phyloP scores from a whole-genome alignment of 2,888 invertebrate species.

The Diloba caeruleocephala region DNA sequence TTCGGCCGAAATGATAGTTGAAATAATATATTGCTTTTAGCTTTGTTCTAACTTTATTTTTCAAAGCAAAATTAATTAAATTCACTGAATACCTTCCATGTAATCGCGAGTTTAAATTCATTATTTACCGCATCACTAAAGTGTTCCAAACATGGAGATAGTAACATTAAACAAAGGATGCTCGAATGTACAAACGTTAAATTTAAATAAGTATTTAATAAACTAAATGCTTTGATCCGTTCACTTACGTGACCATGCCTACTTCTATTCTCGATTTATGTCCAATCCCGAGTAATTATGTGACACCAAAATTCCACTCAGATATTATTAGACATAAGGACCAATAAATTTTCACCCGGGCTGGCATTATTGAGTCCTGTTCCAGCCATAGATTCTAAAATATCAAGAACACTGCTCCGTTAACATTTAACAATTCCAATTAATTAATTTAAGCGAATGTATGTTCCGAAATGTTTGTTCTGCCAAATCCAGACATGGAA shows the following conservation, averaged over 20 bases:
- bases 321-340: too few relatives aligned
- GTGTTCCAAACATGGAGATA: background rate
- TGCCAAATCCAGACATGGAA: constrained; percentile 14
- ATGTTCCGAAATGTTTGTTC: constrained; percentile 12
- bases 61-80: constrained; percentile 12
- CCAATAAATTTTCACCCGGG: constrained; percentile 1
- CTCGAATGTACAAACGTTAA: constrained; percentile 4
- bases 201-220: too few relatives aligned
- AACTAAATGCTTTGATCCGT: too few relatives aligned
- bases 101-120: constrained; percentile 1
- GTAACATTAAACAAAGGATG: constrained; percentile 11
- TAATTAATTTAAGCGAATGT: constrained; percentile 10
- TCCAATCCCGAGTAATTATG: too few relatives aligned
- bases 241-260: too few relatives aligned
- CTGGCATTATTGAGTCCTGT: too few relatives aligned
- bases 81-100: background rate
- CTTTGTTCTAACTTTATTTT: too few relatives aligned
- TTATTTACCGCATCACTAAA: background rate
- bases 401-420: background rate
- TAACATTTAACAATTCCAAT: background rate
- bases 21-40: too few relatives aligned
- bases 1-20: too few relatives aligned
- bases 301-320: too few relatives aligned
- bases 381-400: background rate
- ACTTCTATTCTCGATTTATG: too few relatives aligned